Base-by-base conservation (phyloP, 2,888 invertebrate genomes). In the Ormyrus pomaceus region DNA sequence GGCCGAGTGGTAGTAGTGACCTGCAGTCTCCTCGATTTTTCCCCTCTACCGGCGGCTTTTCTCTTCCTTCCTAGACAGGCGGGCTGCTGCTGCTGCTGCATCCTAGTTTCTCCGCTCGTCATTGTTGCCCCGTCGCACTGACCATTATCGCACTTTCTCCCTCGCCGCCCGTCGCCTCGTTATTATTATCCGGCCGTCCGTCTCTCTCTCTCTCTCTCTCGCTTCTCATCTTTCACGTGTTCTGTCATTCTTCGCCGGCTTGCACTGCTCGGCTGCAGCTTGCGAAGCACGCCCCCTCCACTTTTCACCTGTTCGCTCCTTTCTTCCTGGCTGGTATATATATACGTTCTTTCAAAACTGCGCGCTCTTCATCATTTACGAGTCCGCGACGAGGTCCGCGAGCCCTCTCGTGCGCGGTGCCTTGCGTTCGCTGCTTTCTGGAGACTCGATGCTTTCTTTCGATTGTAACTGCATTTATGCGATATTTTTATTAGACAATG, bases 241-340 rank as follows among this genome's bases (percentile, higher is more conserved):
- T 66, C 74, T 81, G 74, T 73, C 68, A 65, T 74, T 73, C 77
- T 77, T 78, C 59, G 13, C 64, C 55, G 58, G 48, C 11, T 10
- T 34, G 51, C 34, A 34, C 65, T 34, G 64, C 64, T 7, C 19
- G 11, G 10, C n/a, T 59, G 34, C 53, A 72, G 50, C 11, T 34
- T 34, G 34, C 34, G 34, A 34, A 34, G 34, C 34, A 34, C 34
- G 34, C 34, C 34, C 34, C 34, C 34, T 46, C 55, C 74, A 77
- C 79, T 82, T 83, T 77, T 80, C 81, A 77, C 78, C 79, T 70
- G 64, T 82, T 72, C 71, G 66, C 75, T 58, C 65, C 74, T 75
- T 71, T 55, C 50, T 68, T 61, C n/a, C 68, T 51, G 5, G 9
- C 9, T 19, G 62, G 3, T 19, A 19, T 19, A 19, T 19, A 34